Evolutionary conservation across 2,113 vertebrate genomes (phyloP).

Genomic region (Stigmatopora argus): DNA sequence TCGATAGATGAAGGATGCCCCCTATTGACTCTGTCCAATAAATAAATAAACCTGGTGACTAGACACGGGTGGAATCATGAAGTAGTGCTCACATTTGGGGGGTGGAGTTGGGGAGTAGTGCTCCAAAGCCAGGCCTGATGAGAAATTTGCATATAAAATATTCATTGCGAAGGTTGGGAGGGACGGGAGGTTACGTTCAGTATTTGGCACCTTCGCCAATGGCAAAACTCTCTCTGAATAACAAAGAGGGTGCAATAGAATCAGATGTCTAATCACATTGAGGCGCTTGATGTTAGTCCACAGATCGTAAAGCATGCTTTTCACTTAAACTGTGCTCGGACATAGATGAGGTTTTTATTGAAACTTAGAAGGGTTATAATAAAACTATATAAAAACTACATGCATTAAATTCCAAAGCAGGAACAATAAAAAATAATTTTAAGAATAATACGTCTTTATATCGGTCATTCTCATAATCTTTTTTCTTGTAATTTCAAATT

Average conservation of each 20-base stretch:
- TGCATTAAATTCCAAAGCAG: too few relatives aligned
- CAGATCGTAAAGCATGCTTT: neutral
- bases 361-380: neutral
- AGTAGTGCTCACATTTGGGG: constrained; percentile 74
- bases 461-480: too few relatives aligned
- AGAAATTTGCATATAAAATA: constrained; percentile 87
- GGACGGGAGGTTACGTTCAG: constrained; percentile 77
- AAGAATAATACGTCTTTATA: too few relatives aligned
- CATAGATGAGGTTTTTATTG: neutral
- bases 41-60: constrained; percentile 67
- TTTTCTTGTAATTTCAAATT: too few relatives aligned
- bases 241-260: constrained; percentile 72
- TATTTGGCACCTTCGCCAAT: constrained; percentile 81
- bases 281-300: constrained; percentile 19
- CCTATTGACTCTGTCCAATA: constrained; percentile 93
- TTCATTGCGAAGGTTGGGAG: constrained; percentile 85
- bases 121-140: constrained; percentile 80
- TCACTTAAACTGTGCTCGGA: neutral
- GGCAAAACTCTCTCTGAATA: constrained; percentile 84
- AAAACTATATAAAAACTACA: neutral
- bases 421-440: too few relatives aligned
- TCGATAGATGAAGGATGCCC: constrained; percentile 98
- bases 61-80: constrained; percentile 64
- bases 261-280: constrained; percentile 51
- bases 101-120: constrained; percentile 61